phyloP scores from a whole-genome alignment of 2,888 invertebrate species.

The Coenonympha glycerion region DNA sequence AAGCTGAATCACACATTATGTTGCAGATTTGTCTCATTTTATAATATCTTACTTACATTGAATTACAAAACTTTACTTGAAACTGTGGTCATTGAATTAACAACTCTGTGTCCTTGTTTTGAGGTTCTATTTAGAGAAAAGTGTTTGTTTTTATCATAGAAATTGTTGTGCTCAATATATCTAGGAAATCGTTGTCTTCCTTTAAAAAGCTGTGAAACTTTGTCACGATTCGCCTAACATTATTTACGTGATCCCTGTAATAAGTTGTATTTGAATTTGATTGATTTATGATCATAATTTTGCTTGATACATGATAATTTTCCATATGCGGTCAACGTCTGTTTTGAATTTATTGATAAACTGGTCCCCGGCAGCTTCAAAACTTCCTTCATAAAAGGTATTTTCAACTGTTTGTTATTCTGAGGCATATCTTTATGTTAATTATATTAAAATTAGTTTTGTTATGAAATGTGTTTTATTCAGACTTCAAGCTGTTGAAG shows the following conservation, averaged over 20 bases:
- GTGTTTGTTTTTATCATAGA: background rate
- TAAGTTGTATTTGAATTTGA: constrained; percentile 11
- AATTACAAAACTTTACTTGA: constrained; percentile 8
- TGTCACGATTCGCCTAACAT: constrained; percentile 25
- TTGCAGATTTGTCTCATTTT: constrained; percentile 21
- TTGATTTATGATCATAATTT: constrained; percentile 15
- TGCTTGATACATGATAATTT: constrained; percentile 10
- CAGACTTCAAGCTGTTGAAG: too few species aligned
- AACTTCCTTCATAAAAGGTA: background rate
- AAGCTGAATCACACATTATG: constrained; percentile 14
- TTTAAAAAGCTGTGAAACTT: constrained; percentile 22
- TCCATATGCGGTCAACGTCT: background rate
- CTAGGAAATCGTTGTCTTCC: constrained; percentile 25
- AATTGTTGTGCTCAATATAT: constrained; percentile 21
- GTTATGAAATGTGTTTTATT: too few species aligned
- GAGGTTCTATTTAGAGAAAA: background rate
- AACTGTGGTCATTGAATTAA: background rate
- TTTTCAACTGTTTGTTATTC: background rate
- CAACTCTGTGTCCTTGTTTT: background rate
- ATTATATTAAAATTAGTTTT: background rate
- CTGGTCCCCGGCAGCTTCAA: background rate
- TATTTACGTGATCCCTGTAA: constrained; percentile 15
- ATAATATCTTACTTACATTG: constrained; percentile 22
- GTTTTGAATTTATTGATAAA: constrained; percentile 1
- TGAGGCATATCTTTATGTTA: background rate